Conservation (phyloP, 1,140 invertebrate genomes). For the Drosophila jambulina region DNA sequence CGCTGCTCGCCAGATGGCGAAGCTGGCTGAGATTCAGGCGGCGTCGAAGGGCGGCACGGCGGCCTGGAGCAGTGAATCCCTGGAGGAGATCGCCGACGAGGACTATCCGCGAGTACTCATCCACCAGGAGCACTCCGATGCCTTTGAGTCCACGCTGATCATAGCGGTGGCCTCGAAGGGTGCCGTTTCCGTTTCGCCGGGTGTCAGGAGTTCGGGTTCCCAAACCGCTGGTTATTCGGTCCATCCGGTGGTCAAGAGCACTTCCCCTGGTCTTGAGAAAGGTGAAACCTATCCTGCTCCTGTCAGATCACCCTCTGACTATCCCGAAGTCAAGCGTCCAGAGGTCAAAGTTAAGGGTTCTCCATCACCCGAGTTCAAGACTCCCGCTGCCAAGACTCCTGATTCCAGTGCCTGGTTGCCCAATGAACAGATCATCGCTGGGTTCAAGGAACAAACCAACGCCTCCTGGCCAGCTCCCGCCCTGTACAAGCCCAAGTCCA, state of each 20-base stretch:
- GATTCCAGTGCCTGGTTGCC: constrained; percentile 58
- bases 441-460: constrained; percentile 41
- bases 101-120: constrained; percentile 80
- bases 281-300: background rate
- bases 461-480: constrained; percentile 44
- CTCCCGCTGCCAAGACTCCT: background rate
- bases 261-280: background rate
- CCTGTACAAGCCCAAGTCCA: constrained; percentile 77
- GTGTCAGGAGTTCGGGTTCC: background rate
- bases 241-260: background rate
- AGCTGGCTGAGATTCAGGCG: constrained; percentile 55
- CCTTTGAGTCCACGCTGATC: constrained; percentile 78
- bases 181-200: constrained; percentile 10
- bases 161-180: constrained; percentile 70
- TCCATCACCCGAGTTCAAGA: constrained; percentile 21
- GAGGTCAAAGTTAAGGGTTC: background rate
- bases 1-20: constrained; percentile 50
- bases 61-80: constrained; percentile 71
- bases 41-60: constrained; percentile 40
- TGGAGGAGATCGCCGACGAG: constrained; percentile 60
- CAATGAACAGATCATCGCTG: constrained; percentile 69
- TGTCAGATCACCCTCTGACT: background rate
- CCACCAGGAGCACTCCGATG: constrained; percentile 78
- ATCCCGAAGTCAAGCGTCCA: background rate
- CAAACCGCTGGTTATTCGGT: background rate